These are phyloP conservation scores for Cervus canadensis DNA, from an alignment of 2,113 vertebrate species.

Conservation along the genomic window DNA sequence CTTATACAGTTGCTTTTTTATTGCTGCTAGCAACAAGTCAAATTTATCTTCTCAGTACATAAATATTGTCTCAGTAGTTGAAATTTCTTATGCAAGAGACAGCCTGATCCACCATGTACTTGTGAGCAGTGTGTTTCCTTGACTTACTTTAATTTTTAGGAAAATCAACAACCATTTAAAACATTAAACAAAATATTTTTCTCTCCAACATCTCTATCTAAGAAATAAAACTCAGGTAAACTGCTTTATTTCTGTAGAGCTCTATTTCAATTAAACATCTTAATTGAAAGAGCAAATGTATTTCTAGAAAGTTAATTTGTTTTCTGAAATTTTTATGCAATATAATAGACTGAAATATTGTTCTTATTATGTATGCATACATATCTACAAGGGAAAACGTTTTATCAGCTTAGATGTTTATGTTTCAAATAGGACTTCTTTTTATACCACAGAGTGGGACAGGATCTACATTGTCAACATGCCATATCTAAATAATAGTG, in stretches of 20 bases:
- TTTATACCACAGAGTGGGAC: not conserved
- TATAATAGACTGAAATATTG: not conserved
- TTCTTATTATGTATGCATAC: not conserved
- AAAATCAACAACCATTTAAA: slow-evolving; percentile 58
- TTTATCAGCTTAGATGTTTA: not conserved
- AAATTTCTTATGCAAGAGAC: slow-evolving; percentile 53
- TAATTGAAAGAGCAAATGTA: slow-evolving; percentile 38
- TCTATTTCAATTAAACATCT: not conserved
- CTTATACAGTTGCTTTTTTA: slow-evolving; percentile 39
- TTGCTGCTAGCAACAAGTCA: slow-evolving; percentile 41
- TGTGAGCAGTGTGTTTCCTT: slow-evolving; percentile 6
- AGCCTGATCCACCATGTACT: not conserved
- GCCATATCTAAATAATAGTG: not conserved
- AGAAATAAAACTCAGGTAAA: slow-evolving; percentile 1
- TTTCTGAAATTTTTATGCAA: not conserved
- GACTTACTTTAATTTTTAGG: slow-evolving; percentile 50
- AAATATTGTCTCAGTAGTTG: slow-evolving; percentile 7
- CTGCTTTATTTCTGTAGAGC: slow-evolving; percentile 2
- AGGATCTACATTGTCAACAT: not conserved
- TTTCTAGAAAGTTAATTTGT: slow-evolving; percentile 22
- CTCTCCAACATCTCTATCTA: not conserved
- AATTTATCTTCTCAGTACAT: slow-evolving; percentile 45
- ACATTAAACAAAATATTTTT: not conserved
- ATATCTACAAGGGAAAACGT: not conserved
- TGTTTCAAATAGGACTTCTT: not conserved